phyloP scores from a whole-genome alignment of 2,113 vertebrate species.

The Octodon degus region DNA sequence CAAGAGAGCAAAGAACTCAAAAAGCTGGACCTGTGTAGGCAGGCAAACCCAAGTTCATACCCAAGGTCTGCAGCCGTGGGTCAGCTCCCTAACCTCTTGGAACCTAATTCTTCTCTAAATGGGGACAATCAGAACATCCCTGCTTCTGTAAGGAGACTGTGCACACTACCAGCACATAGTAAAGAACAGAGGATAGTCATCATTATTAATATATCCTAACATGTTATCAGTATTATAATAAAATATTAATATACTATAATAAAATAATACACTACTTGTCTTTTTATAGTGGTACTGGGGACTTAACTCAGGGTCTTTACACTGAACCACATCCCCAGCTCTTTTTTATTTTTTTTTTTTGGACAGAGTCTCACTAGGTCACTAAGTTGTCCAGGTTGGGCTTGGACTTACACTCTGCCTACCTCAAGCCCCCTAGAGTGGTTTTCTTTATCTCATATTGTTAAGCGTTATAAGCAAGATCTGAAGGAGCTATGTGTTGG shows the following conservation, averaged over 20 bases:
- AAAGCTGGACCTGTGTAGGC: background rate
- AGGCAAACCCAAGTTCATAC: background rate
- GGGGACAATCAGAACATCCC: background rate
- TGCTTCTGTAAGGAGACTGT: background rate
- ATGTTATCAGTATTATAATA: background rate
- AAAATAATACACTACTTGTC: background rate
- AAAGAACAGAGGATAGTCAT: background rate
- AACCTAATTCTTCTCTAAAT: constrained; percentile 13
- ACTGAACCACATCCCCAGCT: background rate
- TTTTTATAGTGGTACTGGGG: background rate
- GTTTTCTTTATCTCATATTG: background rate
- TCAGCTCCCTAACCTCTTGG: background rate
- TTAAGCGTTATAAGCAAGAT: background rate
- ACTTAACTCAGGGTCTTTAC: background rate
- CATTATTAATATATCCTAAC: background rate
- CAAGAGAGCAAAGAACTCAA: background rate
- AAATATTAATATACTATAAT: background rate
- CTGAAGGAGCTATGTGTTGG: background rate
- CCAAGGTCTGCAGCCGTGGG: background rate
- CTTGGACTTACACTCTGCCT: background rate
- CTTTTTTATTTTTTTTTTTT: background rate
- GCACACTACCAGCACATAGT: background rate
- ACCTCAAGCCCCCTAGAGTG: background rate
- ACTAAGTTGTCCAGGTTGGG: background rate
- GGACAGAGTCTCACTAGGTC: background rate